Conservation (phyloP, 2,888 invertebrate genomes). For the Monoplex corrugatus region DNA sequence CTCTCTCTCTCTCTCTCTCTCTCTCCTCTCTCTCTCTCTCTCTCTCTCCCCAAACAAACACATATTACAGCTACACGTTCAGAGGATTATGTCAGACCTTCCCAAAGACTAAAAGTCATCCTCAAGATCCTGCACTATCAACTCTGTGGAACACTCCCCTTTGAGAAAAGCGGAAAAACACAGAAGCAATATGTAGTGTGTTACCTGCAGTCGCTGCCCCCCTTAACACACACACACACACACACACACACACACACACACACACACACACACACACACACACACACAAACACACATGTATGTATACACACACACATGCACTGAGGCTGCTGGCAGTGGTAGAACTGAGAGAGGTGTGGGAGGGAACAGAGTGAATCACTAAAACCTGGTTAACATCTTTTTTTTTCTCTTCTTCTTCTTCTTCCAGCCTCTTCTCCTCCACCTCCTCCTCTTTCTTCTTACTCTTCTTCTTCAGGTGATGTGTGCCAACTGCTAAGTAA, state of each 20-base stretch:
- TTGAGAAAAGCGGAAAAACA: no score
- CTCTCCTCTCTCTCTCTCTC: not conserved
- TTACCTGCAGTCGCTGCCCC: no score
- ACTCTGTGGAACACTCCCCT: no score
- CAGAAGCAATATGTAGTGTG: no score
- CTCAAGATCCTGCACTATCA: no score
- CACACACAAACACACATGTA: not conserved
- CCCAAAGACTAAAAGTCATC: no score
- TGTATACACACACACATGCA: not conserved
- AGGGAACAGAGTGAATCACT: no score
- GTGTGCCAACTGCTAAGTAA: not conserved
- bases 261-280: conserved; percentile 32
- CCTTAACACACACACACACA: not conserved
- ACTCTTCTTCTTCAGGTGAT: not conserved
- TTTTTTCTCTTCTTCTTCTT: no score
- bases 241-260: not conserved
- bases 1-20: conserved; percentile 22
- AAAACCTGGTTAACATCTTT: no score
- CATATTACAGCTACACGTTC: no score
- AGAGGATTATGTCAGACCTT: no score
- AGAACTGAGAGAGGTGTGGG: not conserved
- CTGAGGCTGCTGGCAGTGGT: not conserved
- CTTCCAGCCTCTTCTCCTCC: not conserved
- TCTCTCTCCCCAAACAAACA: no score
- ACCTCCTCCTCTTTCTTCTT: not conserved